These are phyloP conservation scores for Micrasema longulum DNA, from an alignment of 1,140 invertebrate genomes.

Conservation along the genomic window DNA sequence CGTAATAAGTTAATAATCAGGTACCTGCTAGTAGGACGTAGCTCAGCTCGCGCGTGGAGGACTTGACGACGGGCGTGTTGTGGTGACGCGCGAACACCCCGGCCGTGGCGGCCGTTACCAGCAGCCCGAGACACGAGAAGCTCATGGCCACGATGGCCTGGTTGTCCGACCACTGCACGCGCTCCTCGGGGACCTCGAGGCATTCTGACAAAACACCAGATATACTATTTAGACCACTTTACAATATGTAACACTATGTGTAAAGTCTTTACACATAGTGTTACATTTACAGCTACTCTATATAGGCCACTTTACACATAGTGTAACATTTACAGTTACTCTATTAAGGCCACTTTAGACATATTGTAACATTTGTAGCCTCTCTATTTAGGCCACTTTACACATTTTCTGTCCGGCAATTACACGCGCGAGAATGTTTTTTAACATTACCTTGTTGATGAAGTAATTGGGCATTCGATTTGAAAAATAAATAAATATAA, in stretches of 20 bases:
- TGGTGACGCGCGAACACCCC: conserved; percentile 81
- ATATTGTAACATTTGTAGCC: too few relatives aligned
- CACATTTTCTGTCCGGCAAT: too few relatives aligned
- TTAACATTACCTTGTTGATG: too few relatives aligned
- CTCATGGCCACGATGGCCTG: conserved; percentile 77
- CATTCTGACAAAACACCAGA: conserved; percentile 54
- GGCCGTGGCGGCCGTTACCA: too few relatives aligned
- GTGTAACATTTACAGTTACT: background rate
- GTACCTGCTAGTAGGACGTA: conserved; percentile 90
- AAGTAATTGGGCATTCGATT: too few relatives aligned
- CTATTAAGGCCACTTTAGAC: background rate
- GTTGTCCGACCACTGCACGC: conserved; percentile 71
- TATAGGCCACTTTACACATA: background rate
- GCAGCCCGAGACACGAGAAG: conserved; percentile 69
- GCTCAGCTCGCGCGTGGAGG: conserved; percentile 89
- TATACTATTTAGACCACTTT: background rate
- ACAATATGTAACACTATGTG: background rate
- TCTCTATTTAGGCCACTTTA: too few relatives aligned
- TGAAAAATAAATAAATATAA: too few relatives aligned
- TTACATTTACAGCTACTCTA: background rate
- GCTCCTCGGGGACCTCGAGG: conserved; percentile 64
- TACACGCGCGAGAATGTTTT: too few relatives aligned
- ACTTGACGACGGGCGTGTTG: conserved; percentile 89
- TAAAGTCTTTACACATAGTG: background rate
- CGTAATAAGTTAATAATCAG: too few relatives aligned